These are phyloP conservation scores for Xestia xanthographa DNA, from an alignment of 2,888 invertebrate species.

Conservation along the genomic window DNA sequence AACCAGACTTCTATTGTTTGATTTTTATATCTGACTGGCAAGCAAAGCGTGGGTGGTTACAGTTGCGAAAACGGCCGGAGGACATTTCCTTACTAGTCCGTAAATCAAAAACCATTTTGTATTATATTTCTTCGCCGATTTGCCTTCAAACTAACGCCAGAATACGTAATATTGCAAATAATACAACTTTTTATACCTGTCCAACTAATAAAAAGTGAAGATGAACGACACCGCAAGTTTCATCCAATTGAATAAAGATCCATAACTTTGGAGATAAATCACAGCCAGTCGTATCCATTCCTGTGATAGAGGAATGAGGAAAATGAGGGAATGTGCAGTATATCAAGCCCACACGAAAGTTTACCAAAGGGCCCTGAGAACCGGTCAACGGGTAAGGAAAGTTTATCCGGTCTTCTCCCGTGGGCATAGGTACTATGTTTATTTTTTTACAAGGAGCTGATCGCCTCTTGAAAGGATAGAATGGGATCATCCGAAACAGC, in stretches of 20 bases:
- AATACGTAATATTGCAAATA: slow-evolving; percentile 16
- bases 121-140: background rate
- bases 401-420: slow-evolving; percentile 28
- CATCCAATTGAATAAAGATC: slow-evolving; percentile 56
- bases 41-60: too few relatives aligned
- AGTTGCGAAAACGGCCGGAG: background rate
- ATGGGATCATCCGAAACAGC: background rate
- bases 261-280: slow-evolving; percentile 52
- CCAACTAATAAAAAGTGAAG: slow-evolving; percentile 45
- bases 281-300: slow-evolving; percentile 36
- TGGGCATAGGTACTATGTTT: slow-evolving; percentile 27
- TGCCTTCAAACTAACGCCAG: background rate
- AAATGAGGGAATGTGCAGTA: slow-evolving; percentile 51
- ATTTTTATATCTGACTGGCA: background rate
- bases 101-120: background rate
- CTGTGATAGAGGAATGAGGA: slow-evolving; percentile 42
- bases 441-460: slow-evolving; percentile 11
- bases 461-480: background rate
- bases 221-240: slow-evolving; percentile 49
- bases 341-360: slow-evolving; percentile 41
- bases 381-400: slow-evolving; percentile 26
- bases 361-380: slow-evolving; percentile 27
- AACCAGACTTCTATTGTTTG: background rate
- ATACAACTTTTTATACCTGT: slow-evolving; percentile 33
- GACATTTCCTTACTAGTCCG: background rate